Evolutionary conservation across 2,888 invertebrate species (phyloP).

Genomic region (Lutraria lutraria): DNA sequence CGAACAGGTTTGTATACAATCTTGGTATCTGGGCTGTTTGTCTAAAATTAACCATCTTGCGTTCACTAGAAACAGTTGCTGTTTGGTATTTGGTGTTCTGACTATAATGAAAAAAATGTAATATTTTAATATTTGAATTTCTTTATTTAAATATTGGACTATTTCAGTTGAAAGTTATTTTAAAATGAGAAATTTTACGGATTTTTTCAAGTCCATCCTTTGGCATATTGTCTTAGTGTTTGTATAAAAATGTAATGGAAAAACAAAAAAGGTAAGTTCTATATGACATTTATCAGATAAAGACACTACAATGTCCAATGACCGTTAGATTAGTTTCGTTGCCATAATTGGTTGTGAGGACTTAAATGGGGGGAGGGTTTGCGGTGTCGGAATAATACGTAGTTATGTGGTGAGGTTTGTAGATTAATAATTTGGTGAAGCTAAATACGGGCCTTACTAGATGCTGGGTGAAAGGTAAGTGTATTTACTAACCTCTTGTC

Average conservation of each 20-base stretch:
- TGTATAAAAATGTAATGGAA: neutral
- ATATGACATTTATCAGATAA: neutral
- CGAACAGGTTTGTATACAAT: conserved; percentile 91
- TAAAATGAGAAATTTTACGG: no score
- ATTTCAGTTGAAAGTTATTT: no score
- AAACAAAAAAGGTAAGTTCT: conserved; percentile 1
- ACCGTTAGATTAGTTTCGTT: neutral
- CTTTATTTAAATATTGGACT: neutral
- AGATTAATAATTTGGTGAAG: conserved; percentile 22
- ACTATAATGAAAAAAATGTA: neutral
- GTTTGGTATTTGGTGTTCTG: conserved; percentile 7
- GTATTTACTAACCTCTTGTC: neutral
- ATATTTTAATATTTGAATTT: neutral
- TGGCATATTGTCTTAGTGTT: neutral
- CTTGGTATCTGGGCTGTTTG: conserved; percentile 13
- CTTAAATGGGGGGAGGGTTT: neutral
- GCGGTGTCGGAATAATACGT: neutral
- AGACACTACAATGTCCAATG: neutral
- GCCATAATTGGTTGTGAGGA: neutral
- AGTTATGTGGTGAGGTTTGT: conserved; percentile 18
- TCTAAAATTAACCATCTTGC: neutral
- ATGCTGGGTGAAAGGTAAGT: conserved; percentile 5
- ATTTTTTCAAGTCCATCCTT: neutral
- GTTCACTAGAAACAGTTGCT: neutral
- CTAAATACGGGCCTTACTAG: neutral